phyloP scores from a whole-genome alignment of 2,113 vertebrate species.

The Microtus oregoni region DNA sequence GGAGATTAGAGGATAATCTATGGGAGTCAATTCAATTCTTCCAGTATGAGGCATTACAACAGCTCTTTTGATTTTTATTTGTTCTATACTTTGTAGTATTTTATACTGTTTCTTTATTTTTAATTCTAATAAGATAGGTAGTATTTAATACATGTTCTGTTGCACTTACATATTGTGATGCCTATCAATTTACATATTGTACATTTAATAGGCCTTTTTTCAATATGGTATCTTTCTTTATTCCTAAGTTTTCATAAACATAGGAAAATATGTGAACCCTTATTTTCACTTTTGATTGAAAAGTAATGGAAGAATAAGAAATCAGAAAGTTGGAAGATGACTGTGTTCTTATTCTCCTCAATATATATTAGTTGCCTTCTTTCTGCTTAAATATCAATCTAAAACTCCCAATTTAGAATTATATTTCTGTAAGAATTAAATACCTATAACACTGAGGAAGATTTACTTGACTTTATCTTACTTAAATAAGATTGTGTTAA shows the following conservation, averaged over 20 bases:
- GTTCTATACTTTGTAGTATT: slow-evolving; percentile 87
- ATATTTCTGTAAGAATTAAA: slow-evolving; percentile 87
- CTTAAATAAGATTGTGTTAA: slow-evolving; percentile 93
- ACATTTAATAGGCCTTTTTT: slow-evolving; percentile 71
- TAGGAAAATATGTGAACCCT: slow-evolving; percentile 80
- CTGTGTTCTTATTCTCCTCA: slow-evolving; percentile 90
- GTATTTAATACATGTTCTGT: slow-evolving; percentile 84
- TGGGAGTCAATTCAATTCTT: too few species aligned
- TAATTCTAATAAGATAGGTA: slow-evolving; percentile 83
- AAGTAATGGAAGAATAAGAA: slow-evolving; percentile 87
- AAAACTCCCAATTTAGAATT: slow-evolving; percentile 87
- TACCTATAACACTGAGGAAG: slow-evolving; percentile 86
- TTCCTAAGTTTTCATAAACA: slow-evolving; percentile 88
- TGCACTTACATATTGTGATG: slow-evolving; percentile 85
- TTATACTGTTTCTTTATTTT: slow-evolving; percentile 86
- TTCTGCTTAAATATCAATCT: slow-evolving; percentile 87
- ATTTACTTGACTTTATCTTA: slow-evolving; percentile 74
- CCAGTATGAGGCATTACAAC: neutral
- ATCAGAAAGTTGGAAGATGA: slow-evolving; percentile 87
- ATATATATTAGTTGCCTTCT: slow-evolving; percentile 90
- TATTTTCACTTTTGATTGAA: slow-evolving; percentile 88
- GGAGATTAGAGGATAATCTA: too few species aligned
- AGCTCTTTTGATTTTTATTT: slow-evolving; percentile 84
- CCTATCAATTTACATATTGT: slow-evolving; percentile 85
- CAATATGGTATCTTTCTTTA: slow-evolving; percentile 83